These are phyloP conservation scores for Drosophila cracens DNA, from an alignment of 2,888 invertebrate genomes.

Conservation along the genomic window DNA sequence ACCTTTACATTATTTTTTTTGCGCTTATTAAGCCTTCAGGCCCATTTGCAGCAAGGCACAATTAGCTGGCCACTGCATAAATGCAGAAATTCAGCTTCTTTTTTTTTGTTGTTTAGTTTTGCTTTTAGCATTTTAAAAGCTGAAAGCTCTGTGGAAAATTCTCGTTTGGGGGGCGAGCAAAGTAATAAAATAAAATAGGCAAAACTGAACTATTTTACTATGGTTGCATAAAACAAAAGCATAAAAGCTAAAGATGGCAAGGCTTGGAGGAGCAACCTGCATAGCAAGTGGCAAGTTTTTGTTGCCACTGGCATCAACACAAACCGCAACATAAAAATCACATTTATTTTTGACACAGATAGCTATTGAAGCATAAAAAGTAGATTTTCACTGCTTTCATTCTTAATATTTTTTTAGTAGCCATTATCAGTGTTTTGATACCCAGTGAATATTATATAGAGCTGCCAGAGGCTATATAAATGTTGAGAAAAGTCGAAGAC, in stretches of 20 bases:
- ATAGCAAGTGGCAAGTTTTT: constrained; percentile 43
- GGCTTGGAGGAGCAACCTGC: constrained; percentile 5
- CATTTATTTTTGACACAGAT: constrained; percentile 74
- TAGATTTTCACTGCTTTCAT: constrained; percentile 48
- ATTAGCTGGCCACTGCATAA: constrained; percentile 11
- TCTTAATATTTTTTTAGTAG: constrained; percentile 35
- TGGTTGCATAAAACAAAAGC: constrained; percentile 64
- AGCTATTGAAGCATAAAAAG: constrained; percentile 75
- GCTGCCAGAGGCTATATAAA: not conserved
- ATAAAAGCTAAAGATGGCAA: not conserved
- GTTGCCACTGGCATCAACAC: constrained; percentile 37
- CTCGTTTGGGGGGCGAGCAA: constrained; percentile 28
- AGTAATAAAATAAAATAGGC: constrained; percentile 62
- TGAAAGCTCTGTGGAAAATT: constrained; percentile 28
- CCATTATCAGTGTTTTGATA: constrained; percentile 38
- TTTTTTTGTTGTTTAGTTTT: not conserved
- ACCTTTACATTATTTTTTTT: constrained; percentile 44
- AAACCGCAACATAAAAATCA: constrained; percentile 71
- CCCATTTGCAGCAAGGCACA: constrained; percentile 18
- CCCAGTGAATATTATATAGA: constrained; percentile 20
- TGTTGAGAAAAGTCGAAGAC: not conserved
- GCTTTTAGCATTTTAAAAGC: constrained; percentile 24
- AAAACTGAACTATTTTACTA: constrained; percentile 56
- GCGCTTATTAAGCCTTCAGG: constrained; percentile 31
- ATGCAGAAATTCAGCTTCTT: not conserved